A percentile compares a stretch with the other conserved stretches of the same genome.
These are phyloP conservation scores for Ophiothrix spiculata DNA, from an alignment of 35 echinoderm and acorn worm genomes.

Conservation along the genomic window DNA sequence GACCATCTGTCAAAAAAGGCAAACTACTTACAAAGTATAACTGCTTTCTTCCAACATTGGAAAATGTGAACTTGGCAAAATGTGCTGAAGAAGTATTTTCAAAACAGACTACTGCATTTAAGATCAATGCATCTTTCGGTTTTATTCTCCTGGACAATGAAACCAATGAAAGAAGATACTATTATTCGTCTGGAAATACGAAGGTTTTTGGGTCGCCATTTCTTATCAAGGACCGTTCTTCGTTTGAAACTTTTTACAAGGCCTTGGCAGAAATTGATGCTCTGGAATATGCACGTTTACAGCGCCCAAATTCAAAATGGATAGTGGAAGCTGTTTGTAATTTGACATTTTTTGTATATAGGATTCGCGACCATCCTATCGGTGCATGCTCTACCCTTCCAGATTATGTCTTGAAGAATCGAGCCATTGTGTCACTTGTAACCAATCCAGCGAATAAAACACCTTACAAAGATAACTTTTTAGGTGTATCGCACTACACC, in stretches of 20 bases:
- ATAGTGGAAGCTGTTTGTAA: neutral
- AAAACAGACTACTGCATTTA: neutral
- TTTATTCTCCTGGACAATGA: neutral
- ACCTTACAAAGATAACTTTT: slow-evolving; percentile 43
- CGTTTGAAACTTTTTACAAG: neutral
- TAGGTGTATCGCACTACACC: slow-evolving; percentile 13
- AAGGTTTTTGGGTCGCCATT: slow-evolving; percentile 8
- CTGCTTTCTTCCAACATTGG: neutral
- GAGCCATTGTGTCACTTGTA: neutral
- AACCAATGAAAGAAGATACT: slow-evolving; percentile 9
- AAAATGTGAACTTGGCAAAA: neutral
- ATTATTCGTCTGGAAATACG: neutral
- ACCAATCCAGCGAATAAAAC: neutral
- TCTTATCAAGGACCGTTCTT: neutral
- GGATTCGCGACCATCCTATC: neutral
- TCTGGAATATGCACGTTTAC: neutral
- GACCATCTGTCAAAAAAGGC: neutral
- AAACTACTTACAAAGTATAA: neutral
- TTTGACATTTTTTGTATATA: neutral
- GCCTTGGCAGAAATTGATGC: neutral
- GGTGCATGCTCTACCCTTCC: slow-evolving; percentile 4
- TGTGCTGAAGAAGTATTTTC: neutral
- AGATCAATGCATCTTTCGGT: slow-evolving; percentile 16
- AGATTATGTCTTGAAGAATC: slow-evolving; percentile 15
- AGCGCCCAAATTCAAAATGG: slow-evolving; percentile 14